Percentiles rank a stretch among this genome's conserved stretches.
phyloP scores from a whole-genome alignment of 2,888 invertebrate genomes.

The Zhuqinia jingwanae region DNA sequence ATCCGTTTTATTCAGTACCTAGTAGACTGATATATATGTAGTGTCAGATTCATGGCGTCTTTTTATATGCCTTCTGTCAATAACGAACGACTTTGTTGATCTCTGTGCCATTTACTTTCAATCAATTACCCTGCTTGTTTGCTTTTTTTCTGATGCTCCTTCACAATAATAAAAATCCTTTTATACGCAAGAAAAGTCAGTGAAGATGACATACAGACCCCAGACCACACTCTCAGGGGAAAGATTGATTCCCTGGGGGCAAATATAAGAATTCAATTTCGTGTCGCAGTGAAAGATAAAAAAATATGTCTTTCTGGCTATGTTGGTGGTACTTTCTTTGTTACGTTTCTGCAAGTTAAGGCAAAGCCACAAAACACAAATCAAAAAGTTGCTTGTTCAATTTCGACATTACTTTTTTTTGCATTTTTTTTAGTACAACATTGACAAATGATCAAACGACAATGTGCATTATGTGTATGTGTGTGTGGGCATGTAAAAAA shows the following conservation, averaged over 20 bases:
- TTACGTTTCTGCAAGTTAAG: background rate
- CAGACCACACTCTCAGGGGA: slow-evolving; percentile 21
- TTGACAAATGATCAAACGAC: background rate
- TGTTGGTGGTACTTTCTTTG: background rate
- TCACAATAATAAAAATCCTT: background rate
- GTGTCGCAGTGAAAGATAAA: background rate
- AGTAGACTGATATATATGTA: too few species aligned
- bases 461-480: too few species aligned
- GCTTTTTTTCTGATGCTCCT: background rate
- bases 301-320: background rate
- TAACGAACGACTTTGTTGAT: slow-evolving; percentile 20
- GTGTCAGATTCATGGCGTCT: background rate
- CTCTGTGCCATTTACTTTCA: slow-evolving; percentile 20
- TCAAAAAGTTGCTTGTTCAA: background rate
- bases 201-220: background rate
- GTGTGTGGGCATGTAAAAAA: too few species aligned
- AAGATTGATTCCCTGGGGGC: slow-evolving; percentile 35
- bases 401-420: slow-evolving; percentile 11
- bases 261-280: slow-evolving; percentile 39
- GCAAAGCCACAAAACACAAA: background rate
- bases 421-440: background rate
- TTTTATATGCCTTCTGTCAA: background rate
- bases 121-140: slow-evolving; percentile 36
- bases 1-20: too few species aligned
- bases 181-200: too few species aligned